Base-by-base conservation (phyloP, 2,113 vertebrate genomes). In the Asarcornis scutulata region DNA sequence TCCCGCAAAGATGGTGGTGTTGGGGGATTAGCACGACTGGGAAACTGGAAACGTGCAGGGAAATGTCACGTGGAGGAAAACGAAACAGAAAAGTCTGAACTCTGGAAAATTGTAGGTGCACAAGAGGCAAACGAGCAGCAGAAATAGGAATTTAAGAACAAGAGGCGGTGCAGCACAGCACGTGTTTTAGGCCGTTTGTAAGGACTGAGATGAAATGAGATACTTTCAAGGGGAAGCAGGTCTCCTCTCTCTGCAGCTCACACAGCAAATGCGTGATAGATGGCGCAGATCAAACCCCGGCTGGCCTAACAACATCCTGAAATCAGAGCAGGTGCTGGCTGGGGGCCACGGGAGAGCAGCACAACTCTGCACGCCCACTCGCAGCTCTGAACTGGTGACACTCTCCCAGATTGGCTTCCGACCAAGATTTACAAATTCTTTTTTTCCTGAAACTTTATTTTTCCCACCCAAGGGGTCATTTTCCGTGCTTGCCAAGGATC, bases 401-500 rank as follows among this genome's bases (percentile, higher is more conserved):
- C 7, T 52, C 50, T 25, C 23, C 23, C 50, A 52, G 2, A 3
- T 7, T 48, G 22, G 27, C 31, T 31, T 38, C 68, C 36, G 64
- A 32, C 13, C 36, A 23, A 9, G 32, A 20, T 32, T 26, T 25
- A 17, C 78, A 71, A 63, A 17, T 23, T 18, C 9, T 26, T 60
- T 58, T 56, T 9, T 48, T 48, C 46, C 50, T 13, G 11, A 38
- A 64, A 9, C 13, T 14, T 22, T 69, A 40, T 40, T 56, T 17
- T 17, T 8, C 4, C 32, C 59, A 60, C 5, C 17, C 31, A 21
- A 26, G 10, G 48, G 29, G 20, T 80, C 53, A 12, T 50, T 59
- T 86, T 13, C 42, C 1, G 0, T 0, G 0, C 3, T 36, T 67
- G 20, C 34, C 40, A 34, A 48, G 40, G 66, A 40, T 69, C 38